Evolutionary conservation across 92 coral and sea anemone species (phyloP), one percentile per base, ranked within the genome.

Genomic region (Palythoa caribaeorum): DNA sequence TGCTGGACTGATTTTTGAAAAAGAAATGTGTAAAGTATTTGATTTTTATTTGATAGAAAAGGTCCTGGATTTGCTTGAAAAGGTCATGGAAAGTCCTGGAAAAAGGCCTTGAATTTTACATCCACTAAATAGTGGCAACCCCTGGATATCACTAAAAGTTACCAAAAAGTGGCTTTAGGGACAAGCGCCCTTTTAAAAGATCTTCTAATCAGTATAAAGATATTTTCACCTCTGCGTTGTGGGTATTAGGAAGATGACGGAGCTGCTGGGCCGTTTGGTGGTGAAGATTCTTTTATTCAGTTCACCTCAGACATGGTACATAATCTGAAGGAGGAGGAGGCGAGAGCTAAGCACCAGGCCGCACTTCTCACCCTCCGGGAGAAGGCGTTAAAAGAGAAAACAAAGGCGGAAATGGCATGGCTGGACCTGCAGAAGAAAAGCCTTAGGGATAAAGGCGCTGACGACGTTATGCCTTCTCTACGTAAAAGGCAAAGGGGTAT

Each of bases 381-480:
- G 90, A 95, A 97, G 77, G 98, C 99, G 53, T 80, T 97, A 87
- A 95, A 97, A 83, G 99, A 97, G 77, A 97, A 97, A 94, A 97
- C 99, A 38, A 94, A 94, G 87, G 98, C 99, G 80, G 99, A 97
- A 93, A 90, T 97, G 94, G 94, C 94, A 68, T 97, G 99, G 98
- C 92, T 97, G 80, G 96, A 95, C 86, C 91, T 93, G 57, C 95
- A 95, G 92, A 97, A 95, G 93, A 93, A 91, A 86, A 92, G 94
- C 65, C 92, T 93, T 63, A 93, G 98, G 28, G 98, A 95, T 84
- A 97, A 97, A 65, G 98, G 98, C 17, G 93, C 97, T 48, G 99
- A 97, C 88, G 99, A 97, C 89, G 98, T 94, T 78, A 97, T 97
- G 99, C 99, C 99, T 37, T 97, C 98, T 13, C 87, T 97, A 38